Evolutionary conservation across 2,113 vertebrate genomes (phyloP).

Genomic region (Pogona vitticeps): DNA sequence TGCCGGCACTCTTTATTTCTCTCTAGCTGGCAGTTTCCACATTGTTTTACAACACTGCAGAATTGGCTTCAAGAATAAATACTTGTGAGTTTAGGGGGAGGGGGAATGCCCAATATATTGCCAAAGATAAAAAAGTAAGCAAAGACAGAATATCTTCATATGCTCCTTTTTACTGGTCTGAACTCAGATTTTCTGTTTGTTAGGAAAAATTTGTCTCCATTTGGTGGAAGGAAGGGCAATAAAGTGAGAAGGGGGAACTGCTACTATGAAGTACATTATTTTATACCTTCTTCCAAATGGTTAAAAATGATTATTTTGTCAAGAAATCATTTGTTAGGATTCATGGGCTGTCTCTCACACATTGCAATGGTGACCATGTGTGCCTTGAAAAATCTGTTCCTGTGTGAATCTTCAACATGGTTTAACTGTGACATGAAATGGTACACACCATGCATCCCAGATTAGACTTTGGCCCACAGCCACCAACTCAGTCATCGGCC

Average conservation of each 20-base stretch:
- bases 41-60: constrained; percentile 64
- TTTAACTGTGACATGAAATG: constrained; percentile 74
- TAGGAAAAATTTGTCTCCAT: constrained; percentile 6
- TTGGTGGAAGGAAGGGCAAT: constrained; percentile 2
- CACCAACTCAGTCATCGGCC: constrained; percentile 75
- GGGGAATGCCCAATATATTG: constrained; percentile 36
- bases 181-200: background rate
- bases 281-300: constrained; percentile 20
- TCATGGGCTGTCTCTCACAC: constrained; percentile 34
- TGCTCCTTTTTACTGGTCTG: constrained; percentile 21
- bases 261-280: constrained; percentile 19
- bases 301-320: constrained; percentile 13
- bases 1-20: constrained; percentile 68
- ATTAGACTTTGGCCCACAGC: constrained; percentile 76
- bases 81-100: constrained; percentile 54
- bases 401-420: constrained; percentile 61
- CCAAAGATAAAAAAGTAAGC: constrained; percentile 12
- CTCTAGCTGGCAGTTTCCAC: constrained; percentile 60
- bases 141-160: constrained; percentile 29
- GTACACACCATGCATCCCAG: constrained; percentile 73
- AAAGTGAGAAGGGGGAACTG: constrained; percentile 19
- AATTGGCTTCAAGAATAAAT: constrained; percentile 71
- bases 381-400: constrained; percentile 59
- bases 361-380: constrained; percentile 44
- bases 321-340: constrained; percentile 11